Evolutionary conservation across 2,113 vertebrate species (phyloP).

Genomic region (Oryzias woworae): DNA sequence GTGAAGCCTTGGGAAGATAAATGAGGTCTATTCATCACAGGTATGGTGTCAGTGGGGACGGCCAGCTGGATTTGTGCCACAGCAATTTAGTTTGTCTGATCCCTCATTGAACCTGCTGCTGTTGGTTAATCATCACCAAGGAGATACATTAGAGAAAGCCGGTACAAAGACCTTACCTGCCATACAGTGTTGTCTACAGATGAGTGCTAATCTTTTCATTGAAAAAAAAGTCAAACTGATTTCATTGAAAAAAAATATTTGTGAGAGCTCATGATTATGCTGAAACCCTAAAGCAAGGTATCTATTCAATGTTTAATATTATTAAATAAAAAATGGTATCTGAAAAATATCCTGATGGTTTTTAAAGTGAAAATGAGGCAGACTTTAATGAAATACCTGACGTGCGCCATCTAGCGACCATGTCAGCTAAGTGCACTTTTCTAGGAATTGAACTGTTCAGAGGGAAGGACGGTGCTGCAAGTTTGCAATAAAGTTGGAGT

Average conservation of each 20-base stretch:
- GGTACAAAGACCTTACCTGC: constrained; percentile 33
- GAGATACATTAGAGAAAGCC: constrained; percentile 55
- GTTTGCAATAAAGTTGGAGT: too few relatives aligned
- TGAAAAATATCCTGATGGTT: too few relatives aligned
- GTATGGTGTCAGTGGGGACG: constrained; percentile 23
- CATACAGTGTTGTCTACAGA: constrained; percentile 7
- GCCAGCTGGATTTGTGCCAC: constrained; percentile 59
- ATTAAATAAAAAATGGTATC: too few relatives aligned
- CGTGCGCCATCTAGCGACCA: constrained; percentile 55
- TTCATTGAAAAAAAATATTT: too few relatives aligned
- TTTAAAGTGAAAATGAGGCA: not conserved
- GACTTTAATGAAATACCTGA: not conserved
- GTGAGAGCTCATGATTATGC: too few relatives aligned
- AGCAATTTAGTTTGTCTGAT: constrained; percentile 40
- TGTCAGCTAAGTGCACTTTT: not conserved
- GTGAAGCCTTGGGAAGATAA: constrained; percentile 43
- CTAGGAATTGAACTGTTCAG: too few relatives aligned
- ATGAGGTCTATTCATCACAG: constrained; percentile 45
- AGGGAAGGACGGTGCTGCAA: too few relatives aligned
- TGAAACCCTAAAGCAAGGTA: too few relatives aligned
- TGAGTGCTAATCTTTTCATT: not conserved
- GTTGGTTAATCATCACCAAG: constrained; percentile 51
- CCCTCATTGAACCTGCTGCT: constrained; percentile 44
- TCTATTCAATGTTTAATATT: too few relatives aligned
- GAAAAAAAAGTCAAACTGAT: too few relatives aligned